phyloP scores from a whole-genome alignment of 1,140 invertebrate species.

The Heterodera carotae region DNA sequence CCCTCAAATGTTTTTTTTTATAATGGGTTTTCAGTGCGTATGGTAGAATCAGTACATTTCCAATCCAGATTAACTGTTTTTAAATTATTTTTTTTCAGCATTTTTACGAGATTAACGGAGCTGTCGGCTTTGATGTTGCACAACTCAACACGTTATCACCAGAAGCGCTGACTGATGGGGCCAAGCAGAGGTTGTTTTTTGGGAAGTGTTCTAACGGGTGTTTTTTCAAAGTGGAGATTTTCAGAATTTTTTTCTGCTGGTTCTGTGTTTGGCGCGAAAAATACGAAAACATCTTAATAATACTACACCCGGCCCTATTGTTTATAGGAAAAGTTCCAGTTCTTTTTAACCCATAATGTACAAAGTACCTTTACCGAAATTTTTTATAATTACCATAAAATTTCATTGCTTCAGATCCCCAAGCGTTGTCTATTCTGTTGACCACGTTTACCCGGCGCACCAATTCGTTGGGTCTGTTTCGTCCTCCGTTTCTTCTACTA shows the following conservation, averaged over 20 bases:
- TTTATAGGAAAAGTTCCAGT: too few species aligned
- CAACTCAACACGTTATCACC: neutral
- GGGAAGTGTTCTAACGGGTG: neutral
- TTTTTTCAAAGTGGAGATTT: conserved; percentile 33
- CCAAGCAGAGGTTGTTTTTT: conserved; percentile 15
- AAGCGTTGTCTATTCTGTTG: conserved; percentile 37
- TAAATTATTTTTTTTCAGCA: neutral
- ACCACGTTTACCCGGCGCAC: conserved; percentile 37
- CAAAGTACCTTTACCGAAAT: too few species aligned
- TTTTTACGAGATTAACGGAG: conserved; percentile 10
- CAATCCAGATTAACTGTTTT: too few species aligned
- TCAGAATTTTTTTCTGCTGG: too few species aligned
- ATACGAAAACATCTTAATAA: too few species aligned
- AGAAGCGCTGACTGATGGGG: conserved; percentile 9
- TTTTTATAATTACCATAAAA: neutral
- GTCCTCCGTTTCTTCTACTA: neutral
- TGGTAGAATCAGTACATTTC: too few species aligned
- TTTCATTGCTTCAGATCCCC: conserved; percentile 31
- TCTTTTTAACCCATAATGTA: too few species aligned
- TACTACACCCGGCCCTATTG: too few species aligned
- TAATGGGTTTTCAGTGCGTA: too few species aligned
- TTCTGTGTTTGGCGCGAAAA: too few species aligned
- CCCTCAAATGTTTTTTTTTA: too few species aligned
- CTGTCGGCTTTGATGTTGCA: conserved; percentile 6
- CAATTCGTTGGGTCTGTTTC: neutral